phyloP scores from a whole-genome alignment of 2,888 invertebrate genomes.

The Cactoblastis cactorum region DNA sequence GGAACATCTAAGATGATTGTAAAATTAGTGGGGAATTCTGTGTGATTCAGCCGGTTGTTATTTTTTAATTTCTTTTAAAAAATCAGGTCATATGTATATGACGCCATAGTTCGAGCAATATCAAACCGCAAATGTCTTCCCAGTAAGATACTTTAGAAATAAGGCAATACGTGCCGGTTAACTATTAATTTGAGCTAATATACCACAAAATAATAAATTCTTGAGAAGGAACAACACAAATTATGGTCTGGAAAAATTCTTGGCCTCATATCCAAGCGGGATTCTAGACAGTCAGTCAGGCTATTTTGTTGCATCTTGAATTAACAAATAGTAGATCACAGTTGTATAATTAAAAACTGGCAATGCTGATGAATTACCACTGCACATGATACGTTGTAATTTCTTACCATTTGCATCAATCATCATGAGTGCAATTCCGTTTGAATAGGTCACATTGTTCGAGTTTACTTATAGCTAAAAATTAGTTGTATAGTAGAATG shows the following conservation, averaged over 20 bases:
- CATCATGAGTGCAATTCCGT: slow-evolving; percentile 6
- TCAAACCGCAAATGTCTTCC: too few species aligned
- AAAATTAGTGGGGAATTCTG: not conserved
- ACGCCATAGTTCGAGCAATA: too few species aligned
- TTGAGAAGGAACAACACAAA: not conserved
- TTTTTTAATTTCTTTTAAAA: not conserved
- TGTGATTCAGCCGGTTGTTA: not conserved
- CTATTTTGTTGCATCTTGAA: not conserved
- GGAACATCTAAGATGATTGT: not conserved
- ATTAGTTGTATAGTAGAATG: too few species aligned
- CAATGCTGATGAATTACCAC: slow-evolving; percentile 1
- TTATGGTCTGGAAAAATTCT: not conserved
- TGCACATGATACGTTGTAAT: slow-evolving; percentile 5
- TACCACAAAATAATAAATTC: not conserved
- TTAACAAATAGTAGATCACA: not conserved
- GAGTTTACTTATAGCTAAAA: not conserved
- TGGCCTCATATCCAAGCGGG: not conserved
- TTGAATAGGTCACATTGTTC: not conserved
- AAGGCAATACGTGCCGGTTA: not conserved
- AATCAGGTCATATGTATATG: too few species aligned
- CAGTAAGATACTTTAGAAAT: too few species aligned
- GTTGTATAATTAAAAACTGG: not conserved
- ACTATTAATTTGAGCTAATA: not conserved
- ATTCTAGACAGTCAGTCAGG: slow-evolving; percentile 1
- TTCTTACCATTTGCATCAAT: slow-evolving; percentile 11